A percentile compares a stretch with the other conserved stretches of the same genome.
Evolutionary conservation across 2,797 vertebrate species (phyloP).

Genomic region (Fringilla coelebs): DNA sequence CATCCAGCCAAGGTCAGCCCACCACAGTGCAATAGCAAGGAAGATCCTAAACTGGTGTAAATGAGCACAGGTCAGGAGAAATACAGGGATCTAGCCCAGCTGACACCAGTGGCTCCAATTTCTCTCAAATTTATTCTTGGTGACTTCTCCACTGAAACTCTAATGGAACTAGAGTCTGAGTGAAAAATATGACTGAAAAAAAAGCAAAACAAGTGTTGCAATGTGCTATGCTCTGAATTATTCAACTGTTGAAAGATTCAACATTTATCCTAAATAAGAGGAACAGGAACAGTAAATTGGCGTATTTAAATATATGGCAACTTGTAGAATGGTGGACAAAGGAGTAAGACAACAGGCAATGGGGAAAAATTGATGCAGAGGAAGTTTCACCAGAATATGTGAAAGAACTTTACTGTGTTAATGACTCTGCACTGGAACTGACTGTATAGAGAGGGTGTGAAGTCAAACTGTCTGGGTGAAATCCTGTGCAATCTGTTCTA

Average conservation of each 20-base stretch:
- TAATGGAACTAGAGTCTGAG: background rate
- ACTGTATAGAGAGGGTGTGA: too few species aligned
- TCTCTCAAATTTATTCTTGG: background rate
- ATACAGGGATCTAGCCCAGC: background rate
- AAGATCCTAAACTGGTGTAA: background rate
- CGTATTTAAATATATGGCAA: background rate
- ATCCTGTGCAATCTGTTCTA: background rate
- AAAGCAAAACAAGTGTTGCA: background rate
- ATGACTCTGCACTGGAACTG: background rate
- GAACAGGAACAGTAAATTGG: background rate
- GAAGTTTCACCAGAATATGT: background rate
- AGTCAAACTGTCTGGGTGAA: background rate
- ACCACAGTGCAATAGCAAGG: background rate
- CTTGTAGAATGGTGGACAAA: background rate
- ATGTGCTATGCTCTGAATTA: background rate
- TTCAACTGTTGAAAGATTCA: background rate
- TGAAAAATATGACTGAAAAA: background rate
- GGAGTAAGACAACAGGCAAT: background rate
- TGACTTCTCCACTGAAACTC: background rate
- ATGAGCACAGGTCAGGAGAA: background rate
- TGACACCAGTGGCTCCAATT: background rate
- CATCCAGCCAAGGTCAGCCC: background rate
- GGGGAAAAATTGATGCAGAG: background rate
- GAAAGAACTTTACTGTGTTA: background rate
- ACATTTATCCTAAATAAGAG: background rate